Evolutionary conservation across 2,113 vertebrate genomes (phyloP).

Genomic region (Fregata magnificens): DNA sequence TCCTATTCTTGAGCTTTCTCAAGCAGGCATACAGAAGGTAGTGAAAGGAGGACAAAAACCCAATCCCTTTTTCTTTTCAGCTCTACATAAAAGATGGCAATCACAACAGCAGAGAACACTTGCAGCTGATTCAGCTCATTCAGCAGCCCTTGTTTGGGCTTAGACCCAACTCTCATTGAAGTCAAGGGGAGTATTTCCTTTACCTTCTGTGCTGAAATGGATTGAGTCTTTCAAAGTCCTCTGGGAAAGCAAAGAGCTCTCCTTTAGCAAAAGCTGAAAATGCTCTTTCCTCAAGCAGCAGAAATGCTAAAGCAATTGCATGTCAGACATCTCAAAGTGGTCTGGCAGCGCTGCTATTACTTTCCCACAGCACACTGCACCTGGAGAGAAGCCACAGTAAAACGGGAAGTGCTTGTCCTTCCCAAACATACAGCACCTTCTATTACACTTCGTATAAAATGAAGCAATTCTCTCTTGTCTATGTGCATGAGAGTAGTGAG

Average conservation of each 20-base stretch:
- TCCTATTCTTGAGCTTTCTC: neutral
- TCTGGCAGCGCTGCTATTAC: neutral
- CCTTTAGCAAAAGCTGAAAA: neutral
- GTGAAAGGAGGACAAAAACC: neutral
- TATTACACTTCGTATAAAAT: neutral
- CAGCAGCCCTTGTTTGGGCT: neutral
- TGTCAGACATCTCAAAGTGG: neutral
- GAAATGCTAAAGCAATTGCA: neutral
- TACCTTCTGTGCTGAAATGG: neutral
- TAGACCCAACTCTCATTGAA: neutral
- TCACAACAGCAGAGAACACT: neutral
- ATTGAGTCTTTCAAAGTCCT: neutral
- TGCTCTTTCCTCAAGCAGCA: neutral
- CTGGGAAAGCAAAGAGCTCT: neutral
- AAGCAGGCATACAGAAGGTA: neutral
- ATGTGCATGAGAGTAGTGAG: neutral
- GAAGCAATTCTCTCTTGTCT: neutral
- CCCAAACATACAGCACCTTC: neutral
- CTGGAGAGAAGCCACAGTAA: neutral
- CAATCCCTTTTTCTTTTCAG: neutral
- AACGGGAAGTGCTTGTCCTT: neutral
- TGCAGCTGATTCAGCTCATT: constrained; percentile 15
- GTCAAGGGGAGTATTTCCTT: neutral
- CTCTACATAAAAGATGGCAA: neutral
- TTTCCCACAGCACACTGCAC: neutral